phyloP scores from a whole-genome alignment of 2,797 vertebrate species.

The Eptatretus atami region DNA sequence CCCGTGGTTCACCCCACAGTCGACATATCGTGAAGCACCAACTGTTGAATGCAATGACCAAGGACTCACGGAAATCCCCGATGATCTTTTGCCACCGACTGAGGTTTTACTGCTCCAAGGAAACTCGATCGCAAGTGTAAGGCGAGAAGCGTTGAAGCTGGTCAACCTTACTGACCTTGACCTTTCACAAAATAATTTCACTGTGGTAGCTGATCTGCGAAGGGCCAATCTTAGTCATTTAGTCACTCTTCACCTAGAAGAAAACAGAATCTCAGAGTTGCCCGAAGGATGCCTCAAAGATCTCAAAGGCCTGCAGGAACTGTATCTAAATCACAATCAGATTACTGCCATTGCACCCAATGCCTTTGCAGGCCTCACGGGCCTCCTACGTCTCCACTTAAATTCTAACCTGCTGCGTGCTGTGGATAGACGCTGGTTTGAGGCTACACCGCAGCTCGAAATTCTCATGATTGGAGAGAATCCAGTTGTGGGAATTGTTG shows the following conservation, averaged over 20 bases:
- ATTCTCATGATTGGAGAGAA: constrained; percentile 90
- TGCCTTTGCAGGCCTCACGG: constrained; percentile 39
- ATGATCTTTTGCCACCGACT: constrained; percentile 29
- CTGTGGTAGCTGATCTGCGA: constrained; percentile 20
- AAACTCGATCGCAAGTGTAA: constrained; percentile 39
- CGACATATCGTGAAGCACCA: constrained; percentile 50
- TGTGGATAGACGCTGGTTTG: constrained; percentile 54
- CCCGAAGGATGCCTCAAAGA: constrained; percentile 38
- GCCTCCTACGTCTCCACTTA: constrained; percentile 53
- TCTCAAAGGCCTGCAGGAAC: constrained; percentile 48
- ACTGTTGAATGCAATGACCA: constrained; percentile 87
- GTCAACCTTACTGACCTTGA: constrained; percentile 68
- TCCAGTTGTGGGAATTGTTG: constrained; percentile 42
- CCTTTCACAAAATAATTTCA: constrained; percentile 74
- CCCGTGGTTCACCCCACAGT: constrained; percentile 78
- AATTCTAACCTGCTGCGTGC: constrained; percentile 56
- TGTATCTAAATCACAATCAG: constrained; percentile 85
- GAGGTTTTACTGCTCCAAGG: constrained; percentile 74
- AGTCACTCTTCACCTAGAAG: constrained; percentile 65
- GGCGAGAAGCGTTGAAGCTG: constrained; percentile 27
- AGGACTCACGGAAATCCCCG: constrained; percentile 36
- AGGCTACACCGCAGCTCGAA: constrained; percentile 37
- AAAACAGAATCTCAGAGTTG: constrained; percentile 47
- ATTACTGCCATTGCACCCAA: constrained; percentile 32
- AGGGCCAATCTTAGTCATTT: constrained; percentile 29